Base-by-base conservation (phyloP, 2,888 invertebrate genomes). In the Sinhomidia bicolor region DNA sequence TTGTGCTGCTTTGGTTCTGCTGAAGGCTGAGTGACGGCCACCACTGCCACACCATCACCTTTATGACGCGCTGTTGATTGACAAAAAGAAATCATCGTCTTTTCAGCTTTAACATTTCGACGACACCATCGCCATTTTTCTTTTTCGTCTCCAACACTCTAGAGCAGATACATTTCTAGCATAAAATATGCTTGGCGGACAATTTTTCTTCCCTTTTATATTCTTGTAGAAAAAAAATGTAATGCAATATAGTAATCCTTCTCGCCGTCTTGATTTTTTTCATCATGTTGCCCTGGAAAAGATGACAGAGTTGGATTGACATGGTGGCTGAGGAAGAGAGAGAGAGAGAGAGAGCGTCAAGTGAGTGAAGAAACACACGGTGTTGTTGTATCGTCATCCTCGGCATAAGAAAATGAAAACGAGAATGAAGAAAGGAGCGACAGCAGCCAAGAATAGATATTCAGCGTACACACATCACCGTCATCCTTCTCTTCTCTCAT, bases 11-110 rank as follows among this genome's bases (percentile, higher is more conserved):
- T 83, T 57, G 47, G 26, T 44, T 44, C 41, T 62, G 26, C 29
- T 62, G 29, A 62, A n/a, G 44, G 62, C 54, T 82, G 82, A 82
- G 71, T 74, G 87, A 87, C 80, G 81, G 83, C 81, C 82, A 83
- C 68, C 26, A 32, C 71, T 71, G 57, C 54, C 54, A 82, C 78
- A 87, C 76, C 88, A 84, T 82, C 88, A 88, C 88, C 83, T 88
- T 88, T 83, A 83, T 88, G 88, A 88, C 88, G 88, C 78, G 78
- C 79, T 83, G 88, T 83, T 88, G 88, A 88, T 88, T 88, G 88
- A 88, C 88, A 88, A 88, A 88, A 83, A 65, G 79, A 68, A 88
- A 83, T 88, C 79, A 54, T 88, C 74, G n/a, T 80, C 76, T 57
- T 82, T 71, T 76, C 74, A 74, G 60, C 57, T n/a, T 80, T 20